Conservation (phyloP, 2,113 vertebrate species). For the Cavia aperea region DNA sequence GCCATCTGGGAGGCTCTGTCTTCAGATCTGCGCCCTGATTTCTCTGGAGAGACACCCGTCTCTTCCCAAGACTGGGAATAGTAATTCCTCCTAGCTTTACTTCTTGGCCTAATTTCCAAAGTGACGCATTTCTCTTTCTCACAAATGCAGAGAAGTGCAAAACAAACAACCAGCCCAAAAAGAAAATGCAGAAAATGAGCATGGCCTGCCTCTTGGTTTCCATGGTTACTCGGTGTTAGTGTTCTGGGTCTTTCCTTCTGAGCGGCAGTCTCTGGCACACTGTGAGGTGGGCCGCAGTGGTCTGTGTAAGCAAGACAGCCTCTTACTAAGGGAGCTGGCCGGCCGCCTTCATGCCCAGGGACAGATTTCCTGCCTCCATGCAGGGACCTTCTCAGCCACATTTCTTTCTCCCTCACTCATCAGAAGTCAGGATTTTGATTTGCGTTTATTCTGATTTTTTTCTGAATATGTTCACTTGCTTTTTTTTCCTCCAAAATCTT, state of each 20-base stretch:
- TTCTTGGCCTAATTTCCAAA: slow-evolving; percentile 44
- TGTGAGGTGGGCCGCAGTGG: background rate
- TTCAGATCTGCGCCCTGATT: background rate
- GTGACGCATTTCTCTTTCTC: slow-evolving; percentile 30
- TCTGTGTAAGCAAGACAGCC: background rate
- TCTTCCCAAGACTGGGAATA: background rate
- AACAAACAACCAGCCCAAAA: background rate
- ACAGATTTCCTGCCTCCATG: background rate
- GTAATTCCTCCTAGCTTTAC: slow-evolving; percentile 5
- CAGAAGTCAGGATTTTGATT: slow-evolving; percentile 32
- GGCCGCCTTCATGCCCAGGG: background rate
- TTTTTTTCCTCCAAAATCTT: background rate
- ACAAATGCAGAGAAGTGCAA: slow-evolving; percentile 24
- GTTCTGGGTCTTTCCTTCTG: slow-evolving; percentile 37
- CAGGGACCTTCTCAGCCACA: background rate
- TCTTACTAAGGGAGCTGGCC: background rate
- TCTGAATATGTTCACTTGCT: background rate
- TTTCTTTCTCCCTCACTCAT: background rate
- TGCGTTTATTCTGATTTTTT: slow-evolving; percentile 34
- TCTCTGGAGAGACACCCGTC: slow-evolving; percentile 22
- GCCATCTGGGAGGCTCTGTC: background rate
- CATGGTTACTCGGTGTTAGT: slow-evolving; percentile 62
- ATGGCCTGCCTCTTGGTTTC: slow-evolving; percentile 50
- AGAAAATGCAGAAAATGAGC: slow-evolving; percentile 30
- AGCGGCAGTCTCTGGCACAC: slow-evolving; percentile 15